A percentile compares a stretch with the other conserved stretches of the same genome.
Conservation (phyloP, 2,888 invertebrate genomes). For the Labia minor region DNA sequence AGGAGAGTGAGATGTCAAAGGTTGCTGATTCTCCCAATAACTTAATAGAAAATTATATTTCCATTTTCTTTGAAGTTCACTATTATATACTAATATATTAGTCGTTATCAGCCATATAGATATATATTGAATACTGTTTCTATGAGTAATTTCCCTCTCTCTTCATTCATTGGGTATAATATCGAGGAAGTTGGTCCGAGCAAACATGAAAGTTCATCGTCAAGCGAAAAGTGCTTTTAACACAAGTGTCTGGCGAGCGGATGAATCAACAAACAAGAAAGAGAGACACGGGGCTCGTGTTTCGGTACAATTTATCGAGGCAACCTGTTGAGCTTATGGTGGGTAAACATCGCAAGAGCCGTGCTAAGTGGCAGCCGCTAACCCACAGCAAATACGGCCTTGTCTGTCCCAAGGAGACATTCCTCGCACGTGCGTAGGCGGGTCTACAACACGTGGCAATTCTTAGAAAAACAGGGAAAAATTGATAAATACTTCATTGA, state of each 20-base stretch:
- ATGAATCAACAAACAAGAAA: background rate
- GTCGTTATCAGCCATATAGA: too few relatives aligned
- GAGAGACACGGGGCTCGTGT: background rate
- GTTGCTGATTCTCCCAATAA: background rate
- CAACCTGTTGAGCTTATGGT: constrained; percentile 7
- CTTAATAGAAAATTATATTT: too few relatives aligned
- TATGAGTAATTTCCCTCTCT: too few relatives aligned
- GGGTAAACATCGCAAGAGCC: background rate
- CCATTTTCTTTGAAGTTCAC: too few relatives aligned
- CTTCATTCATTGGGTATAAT: too few relatives aligned
- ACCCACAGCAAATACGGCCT: background rate
- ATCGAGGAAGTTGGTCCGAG: too few relatives aligned
- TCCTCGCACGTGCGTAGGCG: constrained; percentile 1
- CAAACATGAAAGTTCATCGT: too few relatives aligned
- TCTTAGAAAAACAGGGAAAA: background rate
- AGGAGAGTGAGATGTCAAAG: background rate
- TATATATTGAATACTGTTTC: too few relatives aligned
- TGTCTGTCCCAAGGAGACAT: background rate
- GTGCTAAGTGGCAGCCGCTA: background rate
- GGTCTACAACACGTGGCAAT: background rate
- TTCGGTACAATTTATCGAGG: constrained; percentile 5
- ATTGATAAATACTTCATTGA: background rate
- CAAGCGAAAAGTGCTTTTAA: too few relatives aligned
- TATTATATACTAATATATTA: too few relatives aligned
- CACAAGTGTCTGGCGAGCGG: background rate